Evolutionary conservation across 2,113 vertebrate genomes (phyloP).

Genomic region (Antennarius striatus): DNA sequence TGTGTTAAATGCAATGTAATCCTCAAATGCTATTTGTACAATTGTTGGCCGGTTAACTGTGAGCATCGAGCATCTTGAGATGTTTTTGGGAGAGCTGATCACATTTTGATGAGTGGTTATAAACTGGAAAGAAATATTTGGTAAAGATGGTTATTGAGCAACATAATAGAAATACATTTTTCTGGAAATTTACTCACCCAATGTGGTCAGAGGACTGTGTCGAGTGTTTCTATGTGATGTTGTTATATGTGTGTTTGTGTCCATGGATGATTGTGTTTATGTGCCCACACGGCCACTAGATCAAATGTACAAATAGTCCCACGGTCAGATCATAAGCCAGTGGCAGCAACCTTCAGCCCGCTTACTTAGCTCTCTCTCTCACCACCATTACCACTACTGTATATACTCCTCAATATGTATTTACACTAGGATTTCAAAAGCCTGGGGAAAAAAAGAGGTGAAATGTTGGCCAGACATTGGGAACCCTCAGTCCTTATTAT

Average conservation of each 20-base stretch:
- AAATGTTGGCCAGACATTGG: slow-evolving; percentile 53
- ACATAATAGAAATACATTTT: slow-evolving; percentile 29
- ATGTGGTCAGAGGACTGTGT: slow-evolving; percentile 20
- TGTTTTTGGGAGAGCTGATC: slow-evolving; percentile 48
- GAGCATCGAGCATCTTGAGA: slow-evolving; percentile 37
- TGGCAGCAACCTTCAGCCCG: slow-evolving; percentile 39
- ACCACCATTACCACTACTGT: slow-evolving; percentile 71
- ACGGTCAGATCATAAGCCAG: slow-evolving; percentile 39
- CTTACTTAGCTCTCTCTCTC: slow-evolving; percentile 61
- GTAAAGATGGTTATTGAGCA: slow-evolving; percentile 42
- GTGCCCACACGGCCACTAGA: slow-evolving; percentile 23
- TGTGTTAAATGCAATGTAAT: slow-evolving; percentile 24
- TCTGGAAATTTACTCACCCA: slow-evolving; percentile 27
- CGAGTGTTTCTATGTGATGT: slow-evolving; percentile 28
- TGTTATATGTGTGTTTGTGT: slow-evolving; percentile 10
- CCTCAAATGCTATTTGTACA: slow-evolving; percentile 35
- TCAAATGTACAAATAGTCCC: slow-evolving; percentile 47
- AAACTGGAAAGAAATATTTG: slow-evolving; percentile 29
- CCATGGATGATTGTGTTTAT: not conserved
- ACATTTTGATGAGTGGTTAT: slow-evolving; percentile 46
- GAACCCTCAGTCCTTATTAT: slow-evolving; percentile 56
- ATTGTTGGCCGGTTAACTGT: slow-evolving; percentile 15
- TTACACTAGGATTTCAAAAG: slow-evolving; percentile 63
- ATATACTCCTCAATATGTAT: slow-evolving; percentile 70
- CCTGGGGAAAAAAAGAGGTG: slow-evolving; percentile 53